Percentiles rank a stretch among this genome's conserved stretches.
Evolutionary conservation across 1,140 invertebrate genomes (phyloP).

Genomic region (Aricia agestis): DNA sequence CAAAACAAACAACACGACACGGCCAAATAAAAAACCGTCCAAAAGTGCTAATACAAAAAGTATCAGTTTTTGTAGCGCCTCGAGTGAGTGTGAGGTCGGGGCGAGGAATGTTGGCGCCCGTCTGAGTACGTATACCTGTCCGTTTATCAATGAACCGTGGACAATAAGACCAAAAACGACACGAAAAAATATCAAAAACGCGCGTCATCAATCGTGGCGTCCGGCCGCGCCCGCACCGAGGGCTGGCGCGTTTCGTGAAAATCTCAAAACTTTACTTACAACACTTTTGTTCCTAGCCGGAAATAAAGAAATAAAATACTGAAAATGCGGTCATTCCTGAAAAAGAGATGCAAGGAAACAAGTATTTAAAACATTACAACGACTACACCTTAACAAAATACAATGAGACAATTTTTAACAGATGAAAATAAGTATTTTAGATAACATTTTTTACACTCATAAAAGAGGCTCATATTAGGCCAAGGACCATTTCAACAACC

Average conservation of each 20-base stretch:
- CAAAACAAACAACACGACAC: constrained; percentile 74
- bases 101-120: constrained; percentile 75
- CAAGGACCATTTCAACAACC: too few relatives aligned
- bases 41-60: constrained; percentile 72
- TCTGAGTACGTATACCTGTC: constrained; percentile 76
- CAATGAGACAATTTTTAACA: too few relatives aligned
- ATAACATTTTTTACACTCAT: too few relatives aligned
- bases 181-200: constrained; percentile 66
- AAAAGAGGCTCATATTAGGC: too few relatives aligned
- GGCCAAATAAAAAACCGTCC: constrained; percentile 60
- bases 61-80: constrained; percentile 68
- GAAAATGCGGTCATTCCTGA: too few relatives aligned
- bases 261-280: background rate
- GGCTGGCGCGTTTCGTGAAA: constrained; percentile 49
- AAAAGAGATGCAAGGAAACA: background rate
- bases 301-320: background rate
- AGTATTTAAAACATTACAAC: too few relatives aligned
- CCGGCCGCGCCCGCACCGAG: constrained; percentile 43
- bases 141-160: constrained; percentile 73
- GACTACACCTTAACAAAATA: too few relatives aligned
- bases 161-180: constrained; percentile 64
- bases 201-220: constrained; percentile 68
- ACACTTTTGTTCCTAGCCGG: background rate
- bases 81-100: constrained; percentile 74
- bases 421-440: too few relatives aligned